Conservation (phyloP, 2,888 invertebrate genomes). For the Trachelus iudaicus region DNA sequence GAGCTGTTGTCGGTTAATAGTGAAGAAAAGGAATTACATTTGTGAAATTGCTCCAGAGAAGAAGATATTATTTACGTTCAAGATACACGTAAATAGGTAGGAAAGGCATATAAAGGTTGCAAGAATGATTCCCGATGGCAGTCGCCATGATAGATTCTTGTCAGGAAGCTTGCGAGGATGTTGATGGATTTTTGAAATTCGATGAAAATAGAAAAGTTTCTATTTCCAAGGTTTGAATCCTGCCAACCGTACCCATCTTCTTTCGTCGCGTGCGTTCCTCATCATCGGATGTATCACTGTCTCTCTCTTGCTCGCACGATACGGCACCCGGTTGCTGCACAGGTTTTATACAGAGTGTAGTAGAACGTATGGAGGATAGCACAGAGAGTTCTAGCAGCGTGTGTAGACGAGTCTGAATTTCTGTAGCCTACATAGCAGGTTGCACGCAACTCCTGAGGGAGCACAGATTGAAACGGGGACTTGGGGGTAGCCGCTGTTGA, state of each 20-base stretch:
- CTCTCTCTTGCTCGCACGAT: background rate
- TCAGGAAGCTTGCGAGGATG: background rate
- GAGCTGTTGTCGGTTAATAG: background rate
- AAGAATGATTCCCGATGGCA: background rate
- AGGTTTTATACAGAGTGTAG: background rate
- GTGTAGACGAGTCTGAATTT: background rate
- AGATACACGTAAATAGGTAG: background rate
- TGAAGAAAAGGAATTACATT: background rate
- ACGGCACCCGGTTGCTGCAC: background rate
- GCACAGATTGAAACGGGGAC: conserved; percentile 44
- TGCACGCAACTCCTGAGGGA: conserved; percentile 41
- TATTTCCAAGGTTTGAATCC: background rate
- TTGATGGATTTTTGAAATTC: background rate
- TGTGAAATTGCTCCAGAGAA: background rate
- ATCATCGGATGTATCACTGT: background rate
- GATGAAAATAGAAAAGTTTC: background rate
- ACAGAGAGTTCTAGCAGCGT: background rate
- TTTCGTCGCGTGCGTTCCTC: background rate
- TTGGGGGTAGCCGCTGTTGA: conserved; percentile 8
- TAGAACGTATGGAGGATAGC: background rate
- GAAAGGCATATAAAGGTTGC: background rate
- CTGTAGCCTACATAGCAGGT: conserved; percentile 16
- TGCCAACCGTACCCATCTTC: background rate
- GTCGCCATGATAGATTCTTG: background rate
- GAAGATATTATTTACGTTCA: background rate